Base-by-base conservation (phyloP, 2,888 invertebrate genomes). In the Drosophila eohydei region DNA sequence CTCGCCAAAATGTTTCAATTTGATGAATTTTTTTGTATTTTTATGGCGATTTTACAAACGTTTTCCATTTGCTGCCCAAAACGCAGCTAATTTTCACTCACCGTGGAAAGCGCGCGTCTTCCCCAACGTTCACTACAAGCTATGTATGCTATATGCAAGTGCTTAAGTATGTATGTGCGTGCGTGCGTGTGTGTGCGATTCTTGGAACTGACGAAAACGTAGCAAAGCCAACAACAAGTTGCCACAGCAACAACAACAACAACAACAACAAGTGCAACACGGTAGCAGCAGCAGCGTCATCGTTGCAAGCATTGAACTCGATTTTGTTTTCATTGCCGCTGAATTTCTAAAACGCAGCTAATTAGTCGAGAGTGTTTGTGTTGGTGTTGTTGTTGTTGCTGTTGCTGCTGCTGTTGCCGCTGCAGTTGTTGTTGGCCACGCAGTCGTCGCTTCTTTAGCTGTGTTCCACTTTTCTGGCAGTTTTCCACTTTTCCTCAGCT, bases 311-410 rank as follows among this genome's bases (percentile, higher is more conserved):
- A 81, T 90, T 89, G 90, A 89, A 89, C 89, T 89, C 89, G 85
- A 89, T 89, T 89, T 90, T 88, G 90, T 90, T 89, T 89, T 89
- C 90, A 88, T 88, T 84, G 84, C 84, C 78, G 87, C 83, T 89
- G 88, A 88, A 88, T 88, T 88, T 89, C 89, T 88, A 88, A 89
- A 88, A 83, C 83, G 88, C 86, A 88, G 80, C 88, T 88, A 88
- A 88, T 88, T 88, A 88, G 83, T 81, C 88, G 84, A 86, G 88
- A 88, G 88, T 88, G 88, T 85, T 88, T 83, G 78, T 38, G 70
- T 66, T 73, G 73, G 28, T 68, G 70, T 50, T 63, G 69, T 16
- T 62, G 50, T 21, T n/a, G n/a, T n/a, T n/a, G n/a, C n/a, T 88
- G 88, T 85, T 88, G 81, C 75, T 36, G 70, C 64, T 73, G 73